Conservation (phyloP, 2,113 vertebrate genomes). For the Geococcyx californianus region DNA sequence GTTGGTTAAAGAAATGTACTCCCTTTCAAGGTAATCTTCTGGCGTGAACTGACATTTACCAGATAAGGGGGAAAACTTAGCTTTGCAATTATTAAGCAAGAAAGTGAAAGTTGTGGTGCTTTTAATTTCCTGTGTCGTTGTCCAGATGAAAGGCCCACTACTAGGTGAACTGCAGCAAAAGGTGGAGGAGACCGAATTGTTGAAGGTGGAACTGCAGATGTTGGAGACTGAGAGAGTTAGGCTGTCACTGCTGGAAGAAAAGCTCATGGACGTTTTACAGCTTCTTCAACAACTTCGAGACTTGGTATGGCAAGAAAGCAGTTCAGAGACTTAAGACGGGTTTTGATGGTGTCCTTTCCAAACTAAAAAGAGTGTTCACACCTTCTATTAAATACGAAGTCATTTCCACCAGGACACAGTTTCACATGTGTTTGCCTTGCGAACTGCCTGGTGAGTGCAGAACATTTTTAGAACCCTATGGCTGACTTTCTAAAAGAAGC, state of each 20-base stretch:
- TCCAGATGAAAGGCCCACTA: slow-evolving; percentile 80
- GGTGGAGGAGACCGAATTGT: slow-evolving; percentile 79
- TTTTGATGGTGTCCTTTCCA: background rate
- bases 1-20: background rate
- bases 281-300: slow-evolving; percentile 88
- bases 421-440: background rate
- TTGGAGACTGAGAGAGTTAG: slow-evolving; percentile 90
- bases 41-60: background rate
- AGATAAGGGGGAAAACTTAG: background rate
- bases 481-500: background rate
- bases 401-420: background rate
- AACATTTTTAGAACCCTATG: background rate
- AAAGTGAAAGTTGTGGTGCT: background rate
- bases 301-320: slow-evolving; percentile 75
- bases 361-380: background rate
- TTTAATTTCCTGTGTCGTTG: slow-evolving; percentile 11
- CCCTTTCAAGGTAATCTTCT: background rate
- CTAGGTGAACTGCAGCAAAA: slow-evolving; percentile 84
- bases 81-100: background rate
- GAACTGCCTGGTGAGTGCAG: background rate
- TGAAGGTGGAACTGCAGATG: slow-evolving; percentile 91
- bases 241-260: slow-evolving; percentile 91
- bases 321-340: background rate
- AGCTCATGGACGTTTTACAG: slow-evolving; percentile 88
- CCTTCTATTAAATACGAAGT: background rate